Base-by-base conservation (phyloP, 2,797 vertebrate species). In the Peromyscus aztecus region DNA sequence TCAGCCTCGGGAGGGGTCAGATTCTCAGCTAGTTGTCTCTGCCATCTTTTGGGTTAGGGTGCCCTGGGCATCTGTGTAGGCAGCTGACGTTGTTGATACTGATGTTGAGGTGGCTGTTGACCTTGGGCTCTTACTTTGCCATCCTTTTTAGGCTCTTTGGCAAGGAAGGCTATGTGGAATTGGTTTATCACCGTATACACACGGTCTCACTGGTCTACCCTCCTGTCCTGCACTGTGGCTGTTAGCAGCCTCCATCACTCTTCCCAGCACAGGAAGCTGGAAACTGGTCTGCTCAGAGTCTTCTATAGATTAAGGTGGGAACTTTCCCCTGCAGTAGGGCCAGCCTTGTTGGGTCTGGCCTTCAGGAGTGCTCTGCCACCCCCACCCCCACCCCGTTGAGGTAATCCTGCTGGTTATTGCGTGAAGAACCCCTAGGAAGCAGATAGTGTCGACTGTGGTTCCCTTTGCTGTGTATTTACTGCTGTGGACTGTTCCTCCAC, bases 1-100 rank as follows among this genome's bases (percentile, higher is more conserved):
- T 99, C 99, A 98, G 99, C 99, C 99, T 99, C 99, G 99, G 99
- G 99, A 99, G 99, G 99, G 99, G 99, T 99, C 98, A 99, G 99
- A 99, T 99, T 99, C 98, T 99, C 99, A 98, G 99, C 99, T 99
- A 99, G 98, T 99, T 98, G 98, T 99, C 99, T 99, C 99, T 99
- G 99, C 99, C 99, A 97, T 99, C 99, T 98, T 99, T 99, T 98
- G 99, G 99, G 99, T 99, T 99, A 98, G 99, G 98, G 98, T 99
- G 99, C 98, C 99, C 99, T 98, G 99, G 99, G 98, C 99, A 99
- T 99, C 99, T 99, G 98, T 99, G 99, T 98, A 99, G 99, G 98
- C 99, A 99, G 98, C 99, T 99, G 98, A 99, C 99, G 98, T 99
- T 99, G 67, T 99, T 99, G 99, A 97, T 99, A 99, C 98, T 99